Percentiles rank a stretch among this genome's conserved stretches.
Evolutionary conservation across 2,888 invertebrate species (phyloP).

Genomic region (Nebria brevicollis): DNA sequence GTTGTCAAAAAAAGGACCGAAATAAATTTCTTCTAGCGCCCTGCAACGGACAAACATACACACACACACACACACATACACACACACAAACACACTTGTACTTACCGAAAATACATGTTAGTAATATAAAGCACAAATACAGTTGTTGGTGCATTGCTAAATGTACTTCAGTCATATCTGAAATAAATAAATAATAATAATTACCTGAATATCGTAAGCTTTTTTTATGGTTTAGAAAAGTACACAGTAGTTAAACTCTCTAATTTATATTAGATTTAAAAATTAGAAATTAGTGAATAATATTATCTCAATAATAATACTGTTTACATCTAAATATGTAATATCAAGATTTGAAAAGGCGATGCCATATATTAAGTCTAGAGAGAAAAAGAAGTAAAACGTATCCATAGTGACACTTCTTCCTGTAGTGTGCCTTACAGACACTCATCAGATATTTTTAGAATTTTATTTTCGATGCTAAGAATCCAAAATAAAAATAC

Average conservation of each 20-base stretch:
- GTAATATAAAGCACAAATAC: not conserved
- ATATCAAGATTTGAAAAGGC: no score
- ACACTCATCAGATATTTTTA: not conserved
- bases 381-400: no score
- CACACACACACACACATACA: constrained; percentile 10
- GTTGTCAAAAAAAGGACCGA: not conserved
- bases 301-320: no score
- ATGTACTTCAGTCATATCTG: not conserved
- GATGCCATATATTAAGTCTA: no score
- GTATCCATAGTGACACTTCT: not conserved
- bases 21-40: not conserved
- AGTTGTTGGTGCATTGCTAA: not conserved
- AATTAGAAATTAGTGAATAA: no score
- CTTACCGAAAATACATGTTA: constrained; percentile 1
- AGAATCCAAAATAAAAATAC: not conserved
- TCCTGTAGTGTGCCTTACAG: not conserved
- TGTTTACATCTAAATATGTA: no score
- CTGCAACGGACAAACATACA: not conserved
- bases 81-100: not conserved
- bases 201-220: not conserved
- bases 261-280: no score
- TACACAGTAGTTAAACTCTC: no score
- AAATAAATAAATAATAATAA: not conserved
- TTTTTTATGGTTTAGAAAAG: no score
- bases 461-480: not conserved